These are phyloP conservation scores for Antechinus stuartii DNA, from an alignment of 2,113 vertebrate genomes.

Conservation along the genomic window DNA sequence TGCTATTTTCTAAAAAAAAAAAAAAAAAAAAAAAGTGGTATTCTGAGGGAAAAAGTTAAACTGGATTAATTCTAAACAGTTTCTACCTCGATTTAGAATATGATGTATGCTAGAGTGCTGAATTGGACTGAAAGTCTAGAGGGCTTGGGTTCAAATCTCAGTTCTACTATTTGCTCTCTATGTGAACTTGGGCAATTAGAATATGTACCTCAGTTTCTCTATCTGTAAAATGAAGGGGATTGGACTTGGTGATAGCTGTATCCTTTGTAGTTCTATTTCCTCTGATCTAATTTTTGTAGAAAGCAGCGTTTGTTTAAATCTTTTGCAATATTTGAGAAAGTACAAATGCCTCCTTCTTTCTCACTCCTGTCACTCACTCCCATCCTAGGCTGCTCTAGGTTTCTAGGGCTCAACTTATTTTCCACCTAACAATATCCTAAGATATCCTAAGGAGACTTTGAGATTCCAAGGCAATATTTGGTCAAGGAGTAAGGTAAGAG, in stretches of 20 bases:
- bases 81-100: background rate
- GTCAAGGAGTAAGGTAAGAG: background rate
- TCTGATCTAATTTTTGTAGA: background rate
- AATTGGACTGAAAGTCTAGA: background rate
- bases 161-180: background rate
- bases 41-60: background rate
- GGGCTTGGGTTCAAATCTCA: background rate
- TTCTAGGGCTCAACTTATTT: background rate
- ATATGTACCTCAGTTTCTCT: background rate
- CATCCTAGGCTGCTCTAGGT: background rate
- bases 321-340: background rate
- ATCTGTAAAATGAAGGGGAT: background rate
- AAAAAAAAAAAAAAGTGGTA: background rate
- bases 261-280: background rate
- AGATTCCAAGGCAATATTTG: background rate
- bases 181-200: background rate
- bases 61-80: background rate
- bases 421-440: background rate
- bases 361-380: background rate
- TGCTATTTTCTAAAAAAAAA: background rate
- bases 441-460: background rate
- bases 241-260: background rate
- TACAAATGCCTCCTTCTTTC: background rate
- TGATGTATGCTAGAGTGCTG: background rate
- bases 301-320: background rate